A percentile compares a stretch with the other conserved stretches of the same genome.
Evolutionary conservation across 2,113 vertebrate genomes (phyloP).

Genomic region (Cricetomys ansorgei): DNA sequence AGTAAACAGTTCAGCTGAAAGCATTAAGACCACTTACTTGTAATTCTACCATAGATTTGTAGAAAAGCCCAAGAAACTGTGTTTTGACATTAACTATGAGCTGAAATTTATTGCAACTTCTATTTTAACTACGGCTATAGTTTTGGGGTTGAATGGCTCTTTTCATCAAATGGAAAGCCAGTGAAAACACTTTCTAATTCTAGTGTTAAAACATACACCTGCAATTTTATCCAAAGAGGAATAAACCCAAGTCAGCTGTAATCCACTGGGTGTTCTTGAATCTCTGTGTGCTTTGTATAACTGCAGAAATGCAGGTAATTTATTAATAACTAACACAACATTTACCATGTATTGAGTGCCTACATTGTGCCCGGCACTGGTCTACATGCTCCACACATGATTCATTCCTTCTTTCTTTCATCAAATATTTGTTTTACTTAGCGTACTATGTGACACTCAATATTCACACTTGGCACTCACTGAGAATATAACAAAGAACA

Average conservation of each 20-base stretch:
- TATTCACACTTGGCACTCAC: not conserved
- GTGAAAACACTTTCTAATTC: conserved; percentile 64
- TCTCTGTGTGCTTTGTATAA: not conserved
- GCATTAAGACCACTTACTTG: not conserved
- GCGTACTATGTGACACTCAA: not conserved
- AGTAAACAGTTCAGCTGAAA: not conserved
- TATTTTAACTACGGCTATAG: conserved; percentile 50
- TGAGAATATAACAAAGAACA: not conserved
- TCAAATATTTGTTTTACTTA: conserved; percentile 39
- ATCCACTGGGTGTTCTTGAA: not conserved
- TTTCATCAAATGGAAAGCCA: conserved; percentile 65
- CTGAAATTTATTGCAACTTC: conserved; percentile 61
- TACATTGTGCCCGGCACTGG: not conserved
- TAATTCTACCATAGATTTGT: conserved; percentile 37
- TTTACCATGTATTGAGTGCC: not conserved
- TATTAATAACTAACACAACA: not conserved
- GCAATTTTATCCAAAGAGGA: conserved; percentile 30
- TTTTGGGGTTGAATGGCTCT: conserved; percentile 62
- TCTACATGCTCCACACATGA: not conserved
- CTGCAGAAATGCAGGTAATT: conserved; percentile 41
- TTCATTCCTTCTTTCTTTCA: conserved; percentile 17
- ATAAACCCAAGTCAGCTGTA: conserved; percentile 11
- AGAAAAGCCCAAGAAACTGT: not conserved
- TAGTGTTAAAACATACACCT: conserved; percentile 48
- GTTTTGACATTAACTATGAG: conserved; percentile 54